These are phyloP conservation scores for Acanthaster planci DNA, from an alignment of 35 echinoderm and acorn worm genomes.

Conservation along the genomic window DNA sequence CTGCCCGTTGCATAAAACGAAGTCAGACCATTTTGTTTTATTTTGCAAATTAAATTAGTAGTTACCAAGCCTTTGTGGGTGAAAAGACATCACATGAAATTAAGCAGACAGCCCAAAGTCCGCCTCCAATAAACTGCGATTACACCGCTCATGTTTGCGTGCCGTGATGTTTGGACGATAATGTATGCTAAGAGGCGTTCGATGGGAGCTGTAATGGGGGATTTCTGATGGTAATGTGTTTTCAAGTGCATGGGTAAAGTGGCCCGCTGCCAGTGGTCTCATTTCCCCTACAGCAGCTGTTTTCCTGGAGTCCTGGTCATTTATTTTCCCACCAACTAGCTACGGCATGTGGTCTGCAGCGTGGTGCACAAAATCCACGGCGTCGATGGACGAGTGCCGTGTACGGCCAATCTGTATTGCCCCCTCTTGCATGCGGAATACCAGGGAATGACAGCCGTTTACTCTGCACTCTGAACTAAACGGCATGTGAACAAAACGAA, in stretches of 20 bases:
- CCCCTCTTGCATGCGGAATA: too few species aligned
- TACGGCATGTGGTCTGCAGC: neutral
- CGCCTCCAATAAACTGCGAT: neutral
- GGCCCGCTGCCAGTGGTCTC: neutral
- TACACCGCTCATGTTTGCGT: neutral
- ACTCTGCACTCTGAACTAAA: too few species aligned
- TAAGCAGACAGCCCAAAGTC: neutral
- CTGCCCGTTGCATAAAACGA: too few species aligned
- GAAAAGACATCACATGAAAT: neutral
- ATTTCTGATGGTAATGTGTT: slow-evolving; percentile 22
- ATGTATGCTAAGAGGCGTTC: neutral
- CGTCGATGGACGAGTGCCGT: neutral
- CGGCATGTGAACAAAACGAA: too few species aligned
- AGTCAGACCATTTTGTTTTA: too few species aligned
- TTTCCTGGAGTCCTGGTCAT: neutral
- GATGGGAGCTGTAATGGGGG: slow-evolving; percentile 3
- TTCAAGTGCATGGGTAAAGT: slow-evolving; percentile 6
- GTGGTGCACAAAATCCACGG: neutral
- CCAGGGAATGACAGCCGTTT: too few species aligned
- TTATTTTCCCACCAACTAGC: neutral
- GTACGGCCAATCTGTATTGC: neutral
- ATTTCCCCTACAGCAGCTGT: neutral
- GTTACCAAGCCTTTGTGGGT: too few species aligned
- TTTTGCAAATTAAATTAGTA: too few species aligned
- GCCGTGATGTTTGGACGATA: neutral